A percentile compares a stretch with the other conserved stretches of the same genome.
Conservation (phyloP, 1,140 invertebrate genomes). For the Panagrolaimus sp. region DNA sequence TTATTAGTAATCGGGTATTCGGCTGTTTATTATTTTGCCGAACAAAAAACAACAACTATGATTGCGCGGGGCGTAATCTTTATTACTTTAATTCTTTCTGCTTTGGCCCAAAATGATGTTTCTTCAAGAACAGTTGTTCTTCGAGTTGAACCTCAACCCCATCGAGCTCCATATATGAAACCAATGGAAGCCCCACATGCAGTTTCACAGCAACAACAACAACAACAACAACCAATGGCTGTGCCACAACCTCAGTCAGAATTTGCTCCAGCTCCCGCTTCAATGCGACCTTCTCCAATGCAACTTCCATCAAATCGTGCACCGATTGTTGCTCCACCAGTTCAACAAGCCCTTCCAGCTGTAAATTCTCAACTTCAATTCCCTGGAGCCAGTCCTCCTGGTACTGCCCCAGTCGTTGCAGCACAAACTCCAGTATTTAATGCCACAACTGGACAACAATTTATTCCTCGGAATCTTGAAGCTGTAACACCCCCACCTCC, state of each 20-base stretch:
- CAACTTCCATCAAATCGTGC: neutral
- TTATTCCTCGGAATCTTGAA: constrained; percentile 23
- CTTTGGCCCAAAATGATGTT: constrained; percentile 6
- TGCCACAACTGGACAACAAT: constrained; percentile 16
- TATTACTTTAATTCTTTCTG: neutral
- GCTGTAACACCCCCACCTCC: constrained; percentile 35
- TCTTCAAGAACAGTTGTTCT: constrained; percentile 41
- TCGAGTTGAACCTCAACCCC: constrained; percentile 37
- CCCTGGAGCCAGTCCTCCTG: neutral
- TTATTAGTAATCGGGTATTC: too few species aligned
- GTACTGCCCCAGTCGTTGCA: constrained; percentile 18
- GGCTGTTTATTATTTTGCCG: too few species aligned
- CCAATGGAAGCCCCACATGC: constrained; percentile 41
- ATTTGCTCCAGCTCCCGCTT: neutral
- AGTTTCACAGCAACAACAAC: constrained; percentile 23
- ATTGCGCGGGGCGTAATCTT: neutral
- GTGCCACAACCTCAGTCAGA: neutral
- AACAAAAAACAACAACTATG: neutral
- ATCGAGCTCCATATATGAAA: constrained; percentile 34
- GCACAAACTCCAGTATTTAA: neutral
- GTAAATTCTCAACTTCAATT: neutral
- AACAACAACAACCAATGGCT: constrained; percentile 15
- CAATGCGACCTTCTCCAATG: neutral
- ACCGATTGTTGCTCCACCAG: neutral
- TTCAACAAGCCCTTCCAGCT: neutral